Evolutionary conservation across 2,113 vertebrate genomes (phyloP).

Genomic region (Cinclus mexicanus): DNA sequence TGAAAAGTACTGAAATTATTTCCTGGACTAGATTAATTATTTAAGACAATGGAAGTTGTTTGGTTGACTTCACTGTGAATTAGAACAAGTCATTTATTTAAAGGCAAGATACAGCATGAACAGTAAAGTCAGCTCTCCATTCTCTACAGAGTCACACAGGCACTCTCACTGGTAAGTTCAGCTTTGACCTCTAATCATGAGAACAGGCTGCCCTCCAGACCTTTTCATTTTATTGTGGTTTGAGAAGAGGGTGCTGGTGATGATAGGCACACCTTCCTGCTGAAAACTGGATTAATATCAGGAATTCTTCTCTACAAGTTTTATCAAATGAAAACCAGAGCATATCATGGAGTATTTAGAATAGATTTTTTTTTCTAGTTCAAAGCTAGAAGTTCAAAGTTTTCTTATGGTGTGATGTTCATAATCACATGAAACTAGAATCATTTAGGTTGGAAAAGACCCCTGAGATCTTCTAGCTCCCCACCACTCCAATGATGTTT

Average conservation of each 20-base stretch:
- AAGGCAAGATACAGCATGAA: neutral
- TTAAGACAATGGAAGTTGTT: slow-evolving; percentile 38
- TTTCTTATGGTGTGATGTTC: neutral
- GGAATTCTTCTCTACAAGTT: neutral
- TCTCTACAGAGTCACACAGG: neutral
- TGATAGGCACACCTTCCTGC: neutral
- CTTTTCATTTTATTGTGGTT: neutral
- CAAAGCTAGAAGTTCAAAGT: neutral
- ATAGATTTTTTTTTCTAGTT: neutral
- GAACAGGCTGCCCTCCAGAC: neutral
- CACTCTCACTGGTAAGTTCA: neutral
- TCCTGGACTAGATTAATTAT: slow-evolving; percentile 20
- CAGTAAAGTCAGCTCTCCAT: neutral
- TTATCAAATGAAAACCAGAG: neutral
- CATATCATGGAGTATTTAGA: neutral
- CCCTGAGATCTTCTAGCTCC: neutral
- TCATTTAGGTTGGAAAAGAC: neutral
- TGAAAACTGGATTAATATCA: neutral
- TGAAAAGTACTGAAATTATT: slow-evolving; percentile 47
- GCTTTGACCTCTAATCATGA: neutral
- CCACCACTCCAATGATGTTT: neutral
- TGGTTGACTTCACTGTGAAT: slow-evolving; percentile 31
- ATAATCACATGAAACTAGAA: neutral
- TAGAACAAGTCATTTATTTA: slow-evolving; percentile 16
- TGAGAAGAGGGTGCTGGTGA: neutral